Evolutionary conservation across 1,140 invertebrate species (phyloP), one percentile per base, ranked within the genome.

Genomic region (Kradibia gibbosae): DNA sequence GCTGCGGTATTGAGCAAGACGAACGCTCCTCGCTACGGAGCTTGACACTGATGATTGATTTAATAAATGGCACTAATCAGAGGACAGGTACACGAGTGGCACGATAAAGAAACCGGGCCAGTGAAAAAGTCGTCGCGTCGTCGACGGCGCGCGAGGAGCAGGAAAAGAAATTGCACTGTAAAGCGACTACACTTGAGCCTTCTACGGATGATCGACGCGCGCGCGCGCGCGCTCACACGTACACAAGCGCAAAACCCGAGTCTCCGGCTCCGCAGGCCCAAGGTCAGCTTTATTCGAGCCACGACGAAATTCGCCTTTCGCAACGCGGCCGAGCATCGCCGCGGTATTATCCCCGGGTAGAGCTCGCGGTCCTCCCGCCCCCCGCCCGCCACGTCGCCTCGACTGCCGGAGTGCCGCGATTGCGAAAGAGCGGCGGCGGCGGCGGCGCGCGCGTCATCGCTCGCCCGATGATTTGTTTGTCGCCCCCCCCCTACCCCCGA

Each of bases 61-160:
- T 78, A 78, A 71, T 78, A 78, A 78, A 71, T 57, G 62, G 15
- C 48, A 17, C 25, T 78, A 78, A 78, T 78, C 77, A 67, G 31
- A 42, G 20, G 73, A 75, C 5, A 39, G 34, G 17, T 3, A 36
- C 34, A 4, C 22, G 8, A 4, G 20, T 7, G 13, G 13, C 11
- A 10, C 10, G 62, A 8, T 17, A 39, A 67, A 67, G 62, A n/a
- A 39, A 39, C 20, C 36, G 20, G 8, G 62, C 2, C 36, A 28
- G 39, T 67, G 34, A 67, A 67, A 67, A 67, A 67, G 28, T 28
- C 25, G 45, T 31, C 70, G 42, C 20, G 28, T n/a, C 17, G 62
- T 39, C 62, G 34, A 39, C 7, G 36, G 17, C 11, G n/a, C 20
- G 34, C 15, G 15, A 1, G 28, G 11, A 31, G 15, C 53, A 60